Base-by-base conservation (phyloP, 2,113 vertebrate genomes). In the Zootoca vivipara region DNA sequence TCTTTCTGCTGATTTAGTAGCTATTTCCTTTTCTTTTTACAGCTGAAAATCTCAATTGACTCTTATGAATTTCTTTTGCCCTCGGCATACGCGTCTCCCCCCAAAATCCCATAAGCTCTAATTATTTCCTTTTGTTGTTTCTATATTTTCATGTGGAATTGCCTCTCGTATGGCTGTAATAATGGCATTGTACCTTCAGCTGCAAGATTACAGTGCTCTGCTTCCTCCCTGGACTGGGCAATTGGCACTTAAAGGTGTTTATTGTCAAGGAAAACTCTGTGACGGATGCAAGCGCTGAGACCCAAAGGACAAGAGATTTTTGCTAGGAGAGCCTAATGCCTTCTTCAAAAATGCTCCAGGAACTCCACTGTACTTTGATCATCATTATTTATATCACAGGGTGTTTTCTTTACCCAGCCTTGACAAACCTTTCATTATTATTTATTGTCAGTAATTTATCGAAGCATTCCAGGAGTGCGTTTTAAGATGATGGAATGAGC, bases 81-180 rank as follows among this genome's bases (percentile, higher is more conserved):
- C 46, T 85, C 40, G 78, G 72, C 69, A 7, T 74, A 10, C 26
- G 83, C 42, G 46, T 30, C 13, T 93, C 87, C 90, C 88, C 90
- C 89, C 15, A 75, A 1, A 89, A 1, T n/a, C 46, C 88, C 24
- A 72, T 88, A 82, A 82, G 0, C 64, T 82, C 26, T 91, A 78
- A 92, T 87, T 94, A 91, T 78, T 92, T 62, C 35, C 9, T 52
- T 90, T 20, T 83, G 9, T 88, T 95, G 83, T 88, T 15, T 46
- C 58, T 72, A 1, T 82, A 13, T 85, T 89, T 95, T 89, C 65
- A 82, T 28, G 58, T 85, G 81, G 80, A 87, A 85, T 83, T 82
- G 78, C 56, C 16, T 89, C 92, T 92, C 52, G 62, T 84, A 4
- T 28, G 6, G 78, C 30, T 75, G 22, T 24, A 80, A 15, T 0